Evolutionary conservation across 2,888 invertebrate species (phyloP).

Genomic region (Hylaea fasciaria): DNA sequence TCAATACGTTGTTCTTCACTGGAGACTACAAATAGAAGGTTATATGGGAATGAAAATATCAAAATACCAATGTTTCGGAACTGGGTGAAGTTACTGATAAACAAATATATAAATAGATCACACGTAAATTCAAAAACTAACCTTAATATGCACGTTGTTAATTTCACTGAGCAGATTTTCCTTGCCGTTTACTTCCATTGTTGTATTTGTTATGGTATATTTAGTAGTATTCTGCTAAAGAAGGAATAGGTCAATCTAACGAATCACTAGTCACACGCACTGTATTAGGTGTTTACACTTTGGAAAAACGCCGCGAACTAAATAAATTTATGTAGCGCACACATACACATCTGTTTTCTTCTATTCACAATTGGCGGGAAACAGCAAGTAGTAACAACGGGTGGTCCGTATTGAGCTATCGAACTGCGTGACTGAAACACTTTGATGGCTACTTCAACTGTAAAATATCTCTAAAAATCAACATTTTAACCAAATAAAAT

Average conservation of each 20-base stretch:
- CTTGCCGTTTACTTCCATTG: constrained; percentile 68
- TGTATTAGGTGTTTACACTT: background rate
- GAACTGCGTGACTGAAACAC: no score
- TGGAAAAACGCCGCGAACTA: constrained; percentile 9
- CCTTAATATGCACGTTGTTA: constrained; percentile 76
- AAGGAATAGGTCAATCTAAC: no score
- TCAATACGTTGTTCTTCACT: constrained; percentile 70
- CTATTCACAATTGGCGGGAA: constrained; percentile 38
- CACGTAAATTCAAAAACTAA: constrained; percentile 46
- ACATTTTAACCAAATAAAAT: no score
- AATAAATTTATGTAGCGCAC: background rate
- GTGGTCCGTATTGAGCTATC: constrained; percentile 7
- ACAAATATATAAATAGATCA: background rate
- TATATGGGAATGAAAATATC: constrained; percentile 4
- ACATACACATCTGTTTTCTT: constrained; percentile 18
- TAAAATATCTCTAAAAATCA: no score
- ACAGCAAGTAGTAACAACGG: background rate
- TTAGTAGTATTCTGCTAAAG: no score
- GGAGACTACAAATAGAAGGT: constrained; percentile 67
- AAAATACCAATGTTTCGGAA: background rate
- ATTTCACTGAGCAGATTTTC: constrained; percentile 73
- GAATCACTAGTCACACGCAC: no score
- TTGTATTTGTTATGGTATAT: no score
- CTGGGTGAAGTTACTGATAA: constrained; percentile 1
- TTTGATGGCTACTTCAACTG: no score